Conservation (phyloP, 2,797 vertebrate species). For the Poliocrania exsul region DNA sequence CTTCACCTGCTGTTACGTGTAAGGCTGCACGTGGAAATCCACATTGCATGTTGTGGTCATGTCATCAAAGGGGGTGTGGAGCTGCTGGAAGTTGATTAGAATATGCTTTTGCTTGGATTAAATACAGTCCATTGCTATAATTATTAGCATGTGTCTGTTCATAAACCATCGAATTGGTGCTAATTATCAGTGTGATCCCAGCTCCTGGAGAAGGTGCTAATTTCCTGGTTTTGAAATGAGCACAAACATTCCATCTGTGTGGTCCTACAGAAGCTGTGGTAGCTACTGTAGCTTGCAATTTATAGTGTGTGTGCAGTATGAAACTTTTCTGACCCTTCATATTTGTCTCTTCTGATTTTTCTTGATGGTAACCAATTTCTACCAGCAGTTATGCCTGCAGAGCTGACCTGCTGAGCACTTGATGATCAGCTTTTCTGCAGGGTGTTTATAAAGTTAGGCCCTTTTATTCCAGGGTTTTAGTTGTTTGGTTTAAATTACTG, state of each 20-base stretch:
- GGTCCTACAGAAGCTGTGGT: neutral
- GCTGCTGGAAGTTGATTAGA: neutral
- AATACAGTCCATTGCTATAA: neutral
- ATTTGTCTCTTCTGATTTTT: neutral
- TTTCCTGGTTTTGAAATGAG: neutral
- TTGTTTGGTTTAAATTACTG: neutral
- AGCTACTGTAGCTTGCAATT: neutral
- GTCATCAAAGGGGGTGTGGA: too few relatives aligned
- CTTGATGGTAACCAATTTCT: neutral
- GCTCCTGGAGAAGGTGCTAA: neutral
- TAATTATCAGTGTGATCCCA: neutral
- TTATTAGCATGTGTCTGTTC: neutral
- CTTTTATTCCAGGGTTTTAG: neutral
- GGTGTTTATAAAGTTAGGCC: neutral
- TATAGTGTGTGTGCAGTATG: neutral
- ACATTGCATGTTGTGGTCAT: rapidly evolving
- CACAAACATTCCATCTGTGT: neutral
- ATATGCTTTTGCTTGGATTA: neutral
- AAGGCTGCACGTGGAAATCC: neutral
- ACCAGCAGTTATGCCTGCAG: neutral
- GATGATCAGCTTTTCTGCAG: neutral
- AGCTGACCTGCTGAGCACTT: neutral
- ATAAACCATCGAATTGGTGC: neutral
- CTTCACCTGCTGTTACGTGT: rapidly evolving
- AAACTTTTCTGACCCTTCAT: neutral